Conservation (phyloP, 2,888 invertebrate species). For the Aphodius sticticus region DNA sequence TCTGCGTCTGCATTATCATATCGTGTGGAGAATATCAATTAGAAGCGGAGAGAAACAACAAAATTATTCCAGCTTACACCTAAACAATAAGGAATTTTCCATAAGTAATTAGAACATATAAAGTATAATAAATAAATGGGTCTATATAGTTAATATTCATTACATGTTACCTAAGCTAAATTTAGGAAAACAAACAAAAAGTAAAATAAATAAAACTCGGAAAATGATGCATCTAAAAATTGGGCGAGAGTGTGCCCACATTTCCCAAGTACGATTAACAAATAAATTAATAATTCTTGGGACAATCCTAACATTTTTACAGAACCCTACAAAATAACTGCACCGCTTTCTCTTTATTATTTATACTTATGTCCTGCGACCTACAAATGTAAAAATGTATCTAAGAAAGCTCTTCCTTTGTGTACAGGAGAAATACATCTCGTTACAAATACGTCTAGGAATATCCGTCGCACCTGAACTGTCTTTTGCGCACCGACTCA, state of each 20-base stretch:
- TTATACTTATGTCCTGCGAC: conserved; percentile 13
- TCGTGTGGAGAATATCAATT: conserved; percentile 11
- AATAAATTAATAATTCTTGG: neutral
- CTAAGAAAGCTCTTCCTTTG: conserved; percentile 24
- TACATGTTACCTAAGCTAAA: neutral
- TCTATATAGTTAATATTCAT: neutral
- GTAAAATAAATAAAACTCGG: neutral
- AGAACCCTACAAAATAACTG: neutral
- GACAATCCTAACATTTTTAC: neutral
- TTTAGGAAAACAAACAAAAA: neutral
- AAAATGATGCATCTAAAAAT: neutral
- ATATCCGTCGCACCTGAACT: conserved; percentile 11
- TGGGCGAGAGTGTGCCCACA: neutral
- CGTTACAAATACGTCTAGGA: conserved; percentile 27
- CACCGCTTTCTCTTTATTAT: neutral
- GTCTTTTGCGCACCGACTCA: neutral
- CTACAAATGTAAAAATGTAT: neutral
- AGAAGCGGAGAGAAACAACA: conserved; percentile 5
- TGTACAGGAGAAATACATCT: neutral
- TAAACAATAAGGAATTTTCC: neutral
- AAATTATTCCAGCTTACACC: neutral
- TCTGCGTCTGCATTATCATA: conserved; percentile 27
- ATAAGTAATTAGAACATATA: neutral
- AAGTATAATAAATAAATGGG: neutral
- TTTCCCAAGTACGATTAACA: neutral